phyloP scores from a whole-genome alignment of 2,888 invertebrate species.

The Drosophila niveifrons region DNA sequence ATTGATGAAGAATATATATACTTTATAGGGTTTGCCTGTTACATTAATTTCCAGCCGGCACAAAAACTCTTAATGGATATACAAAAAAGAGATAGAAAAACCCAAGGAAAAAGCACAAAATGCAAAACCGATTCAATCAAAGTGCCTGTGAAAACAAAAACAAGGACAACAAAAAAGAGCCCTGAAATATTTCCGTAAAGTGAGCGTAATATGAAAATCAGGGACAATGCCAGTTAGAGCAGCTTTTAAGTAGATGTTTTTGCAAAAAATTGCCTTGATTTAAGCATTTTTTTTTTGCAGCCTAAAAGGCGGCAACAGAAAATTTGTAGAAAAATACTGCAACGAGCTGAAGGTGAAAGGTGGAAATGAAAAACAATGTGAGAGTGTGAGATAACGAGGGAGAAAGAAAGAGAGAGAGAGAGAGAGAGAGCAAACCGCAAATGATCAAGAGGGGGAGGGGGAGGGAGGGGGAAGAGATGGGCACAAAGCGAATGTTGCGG shows the following conservation, averaged over 20 bases:
- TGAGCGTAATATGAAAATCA: not conserved
- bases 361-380: not conserved
- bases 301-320: conserved; percentile 15
- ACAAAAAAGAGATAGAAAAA: too few relatives aligned
- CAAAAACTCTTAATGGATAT: too few relatives aligned
- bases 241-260: not conserved
- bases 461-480: not conserved
- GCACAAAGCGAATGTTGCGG: conserved; percentile 50
- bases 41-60: too few relatives aligned
- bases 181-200: too few relatives aligned
- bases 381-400: too few relatives aligned
- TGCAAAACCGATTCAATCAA: not conserved
- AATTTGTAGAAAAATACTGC: not conserved
- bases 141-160: too few relatives aligned
- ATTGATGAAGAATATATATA: too few relatives aligned
- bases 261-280: not conserved
- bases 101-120: not conserved
- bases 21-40: too few relatives aligned
- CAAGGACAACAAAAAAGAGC: too few relatives aligned
- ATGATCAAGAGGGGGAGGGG: conserved; percentile 9
- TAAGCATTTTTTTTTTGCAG: not conserved
- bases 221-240: not conserved
- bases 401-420: not conserved
- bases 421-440: conserved; percentile 15
- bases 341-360: conserved; percentile 2